Evolutionary conservation across 2,888 invertebrate species (phyloP).

Genomic region (Xanthostigma xanthostigma): DNA sequence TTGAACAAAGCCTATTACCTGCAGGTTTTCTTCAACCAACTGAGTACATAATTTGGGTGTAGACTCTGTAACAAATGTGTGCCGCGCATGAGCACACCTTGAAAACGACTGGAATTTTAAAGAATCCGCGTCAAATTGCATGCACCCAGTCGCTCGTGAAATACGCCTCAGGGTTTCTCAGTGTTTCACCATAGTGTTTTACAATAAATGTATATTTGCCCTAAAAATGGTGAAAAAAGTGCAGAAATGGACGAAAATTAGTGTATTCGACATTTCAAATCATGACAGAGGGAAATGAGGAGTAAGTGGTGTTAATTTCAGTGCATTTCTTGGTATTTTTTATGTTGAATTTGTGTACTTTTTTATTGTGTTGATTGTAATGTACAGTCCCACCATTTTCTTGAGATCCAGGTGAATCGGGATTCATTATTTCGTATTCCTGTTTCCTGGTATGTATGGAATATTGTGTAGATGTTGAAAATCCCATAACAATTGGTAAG

Average conservation of each 20-base stretch:
- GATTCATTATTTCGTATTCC: too few species aligned
- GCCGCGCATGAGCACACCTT: too few species aligned
- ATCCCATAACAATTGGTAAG: background rate
- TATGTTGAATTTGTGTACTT: background rate
- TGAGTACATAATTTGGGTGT: too few species aligned
- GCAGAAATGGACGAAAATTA: conserved; percentile 70
- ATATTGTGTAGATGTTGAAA: too few species aligned
- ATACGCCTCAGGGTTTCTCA: conserved; percentile 1
- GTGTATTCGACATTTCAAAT: conserved; percentile 69
- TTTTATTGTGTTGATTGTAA: background rate
- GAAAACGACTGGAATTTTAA: too few species aligned
- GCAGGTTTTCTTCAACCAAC: too few species aligned
- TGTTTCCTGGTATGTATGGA: background rate
- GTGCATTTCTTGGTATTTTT: background rate
- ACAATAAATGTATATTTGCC: conserved; percentile 50
- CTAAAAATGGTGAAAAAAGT: conserved; percentile 73
- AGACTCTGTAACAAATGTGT: too few species aligned
- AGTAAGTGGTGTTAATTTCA: conserved; percentile 46
- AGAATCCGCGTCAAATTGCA: too few species aligned
- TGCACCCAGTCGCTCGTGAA: too few species aligned
- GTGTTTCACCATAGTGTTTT: conserved; percentile 5
- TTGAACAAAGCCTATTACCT: too few species aligned
- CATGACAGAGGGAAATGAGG: conserved; percentile 87
- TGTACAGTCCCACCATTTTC: conserved; percentile 5
- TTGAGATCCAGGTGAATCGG: background rate